A percentile compares a stretch with the other conserved stretches of the same genome.
Conservation (phyloP, 2,888 invertebrate genomes). For the Epsilonema sp. region DNA sequence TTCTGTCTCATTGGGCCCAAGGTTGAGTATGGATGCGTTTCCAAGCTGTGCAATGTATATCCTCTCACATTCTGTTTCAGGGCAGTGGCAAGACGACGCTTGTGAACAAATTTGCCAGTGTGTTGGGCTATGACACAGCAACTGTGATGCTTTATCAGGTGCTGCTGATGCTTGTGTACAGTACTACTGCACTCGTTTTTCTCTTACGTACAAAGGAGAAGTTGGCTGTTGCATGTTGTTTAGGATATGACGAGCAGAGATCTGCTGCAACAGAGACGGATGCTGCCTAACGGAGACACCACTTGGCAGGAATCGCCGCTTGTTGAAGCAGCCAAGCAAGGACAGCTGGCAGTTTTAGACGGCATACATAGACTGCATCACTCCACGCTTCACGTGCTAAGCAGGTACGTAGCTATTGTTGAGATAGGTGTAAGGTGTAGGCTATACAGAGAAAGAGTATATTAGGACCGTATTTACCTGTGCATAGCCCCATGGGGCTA, state of each 20-base stretch:
- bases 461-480: too few species aligned
- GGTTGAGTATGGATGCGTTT: slow-evolving; percentile 13
- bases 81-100: slow-evolving; percentile 79
- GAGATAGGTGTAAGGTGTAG: too few species aligned
- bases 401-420: too few species aligned
- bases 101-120: slow-evolving; percentile 51
- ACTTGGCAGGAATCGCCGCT: slow-evolving; percentile 77
- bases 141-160: slow-evolving; percentile 71
- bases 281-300: slow-evolving; percentile 68
- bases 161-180: too few species aligned
- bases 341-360: slow-evolving; percentile 59
- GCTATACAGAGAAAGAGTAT: too few species aligned
- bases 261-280: slow-evolving; percentile 72
- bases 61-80: slow-evolving; percentile 45
- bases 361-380: slow-evolving; percentile 75
- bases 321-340: slow-evolving; percentile 62
- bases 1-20: slow-evolving; percentile 69
- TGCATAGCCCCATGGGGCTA: too few species aligned
- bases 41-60: slow-evolving; percentile 52
- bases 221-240: too few species aligned
- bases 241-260: slow-evolving; percentile 92
- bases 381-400: slow-evolving; percentile 69
- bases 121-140: slow-evolving; percentile 57
- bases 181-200: background rate
- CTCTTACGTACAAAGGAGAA: background rate